phyloP scores from a whole-genome alignment of 2,113 vertebrate genomes.

The Amphiprion ocellaris region DNA sequence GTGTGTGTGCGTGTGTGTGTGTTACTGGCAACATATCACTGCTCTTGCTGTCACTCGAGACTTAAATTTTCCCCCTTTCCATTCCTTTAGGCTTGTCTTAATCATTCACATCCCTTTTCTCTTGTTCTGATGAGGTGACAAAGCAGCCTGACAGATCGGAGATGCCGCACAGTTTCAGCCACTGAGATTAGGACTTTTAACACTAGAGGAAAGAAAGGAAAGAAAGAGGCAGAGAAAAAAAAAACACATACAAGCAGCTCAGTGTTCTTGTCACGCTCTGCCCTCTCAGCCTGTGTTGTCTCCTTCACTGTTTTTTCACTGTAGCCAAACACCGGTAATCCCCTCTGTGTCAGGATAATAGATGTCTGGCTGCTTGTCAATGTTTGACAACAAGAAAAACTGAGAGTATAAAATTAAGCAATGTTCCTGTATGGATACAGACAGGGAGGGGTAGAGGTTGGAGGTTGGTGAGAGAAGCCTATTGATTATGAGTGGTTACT shows the following conservation, averaged over 20 bases:
- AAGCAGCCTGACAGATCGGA: slow-evolving; percentile 62
- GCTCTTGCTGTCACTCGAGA: slow-evolving; percentile 51
- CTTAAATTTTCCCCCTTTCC: slow-evolving; percentile 20
- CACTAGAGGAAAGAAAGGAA: slow-evolving; percentile 51
- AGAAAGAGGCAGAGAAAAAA: slow-evolving; percentile 3
- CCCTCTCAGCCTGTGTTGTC: slow-evolving; percentile 33
- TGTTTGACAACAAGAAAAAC: slow-evolving; percentile 46
- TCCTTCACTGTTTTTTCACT: slow-evolving; percentile 54
- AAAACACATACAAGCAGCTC: slow-evolving; percentile 28
- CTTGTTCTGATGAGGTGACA: slow-evolving; percentile 59
- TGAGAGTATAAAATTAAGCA: slow-evolving; percentile 43
- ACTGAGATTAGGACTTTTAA: slow-evolving; percentile 60
- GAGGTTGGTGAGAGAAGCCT: slow-evolving; percentile 42
- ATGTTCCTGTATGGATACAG: slow-evolving; percentile 17
- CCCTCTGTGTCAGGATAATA: slow-evolving; percentile 45
- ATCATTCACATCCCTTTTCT: slow-evolving; percentile 53
- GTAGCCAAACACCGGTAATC: slow-evolving; percentile 67
- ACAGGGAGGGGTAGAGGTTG: slow-evolving; percentile 13
- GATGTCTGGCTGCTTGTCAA: slow-evolving; percentile 36
- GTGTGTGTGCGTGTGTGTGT: slow-evolving; percentile 20
- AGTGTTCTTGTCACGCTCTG: slow-evolving; percentile 60
- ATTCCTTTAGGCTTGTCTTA: slow-evolving; percentile 47
- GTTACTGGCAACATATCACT: slow-evolving; percentile 54
- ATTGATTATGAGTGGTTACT: slow-evolving; percentile 88
- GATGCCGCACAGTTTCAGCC: slow-evolving; percentile 69